Evolutionary conservation across 2,888 invertebrate genomes (phyloP).

Genomic region (Cosmopolites sordidus): DNA sequence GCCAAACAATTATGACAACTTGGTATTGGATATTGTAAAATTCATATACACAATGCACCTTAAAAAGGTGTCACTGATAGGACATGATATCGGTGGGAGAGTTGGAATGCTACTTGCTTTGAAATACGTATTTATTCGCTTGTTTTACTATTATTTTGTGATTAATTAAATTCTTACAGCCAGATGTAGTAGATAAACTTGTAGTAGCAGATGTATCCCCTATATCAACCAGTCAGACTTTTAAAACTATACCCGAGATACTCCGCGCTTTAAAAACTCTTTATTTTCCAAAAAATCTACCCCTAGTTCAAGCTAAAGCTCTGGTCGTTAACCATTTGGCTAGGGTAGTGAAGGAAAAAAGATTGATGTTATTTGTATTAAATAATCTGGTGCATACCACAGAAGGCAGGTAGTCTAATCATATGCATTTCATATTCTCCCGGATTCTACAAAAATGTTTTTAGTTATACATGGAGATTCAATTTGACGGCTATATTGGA

Average conservation of each 20-base stretch:
- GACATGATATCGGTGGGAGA: constrained; percentile 96
- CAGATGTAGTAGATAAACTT: constrained; percentile 60
- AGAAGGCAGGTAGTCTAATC: constrained; percentile 45
- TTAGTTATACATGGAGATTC: constrained; percentile 68
- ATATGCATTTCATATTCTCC: too few relatives aligned
- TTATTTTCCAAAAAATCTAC: constrained; percentile 56
- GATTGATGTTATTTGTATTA: constrained; percentile 73
- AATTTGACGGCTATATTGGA: constrained; percentile 70
- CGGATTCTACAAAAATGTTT: too few relatives aligned
- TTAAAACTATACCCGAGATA: constrained; percentile 58
- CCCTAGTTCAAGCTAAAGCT: constrained; percentile 67
- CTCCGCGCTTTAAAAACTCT: constrained; percentile 65
- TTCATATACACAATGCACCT: constrained; percentile 63
- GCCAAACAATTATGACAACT: constrained; percentile 68
- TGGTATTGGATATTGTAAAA: constrained; percentile 69
- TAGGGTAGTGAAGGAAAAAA: constrained; percentile 54
- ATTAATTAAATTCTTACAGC: constrained; percentile 43
- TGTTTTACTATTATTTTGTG: too few relatives aligned
- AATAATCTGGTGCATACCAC: constrained; percentile 66
- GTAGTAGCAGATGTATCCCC: constrained; percentile 74
- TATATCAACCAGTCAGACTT: constrained; percentile 56
- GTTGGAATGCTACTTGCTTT: constrained; percentile 82
- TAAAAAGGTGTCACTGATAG: constrained; percentile 65
- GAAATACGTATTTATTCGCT: constrained; percentile 52
- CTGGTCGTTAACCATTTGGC: constrained; percentile 62